Evolutionary conservation across 2,888 invertebrate species (phyloP).

Genomic region (Caenorhabditis panamensis): DNA sequence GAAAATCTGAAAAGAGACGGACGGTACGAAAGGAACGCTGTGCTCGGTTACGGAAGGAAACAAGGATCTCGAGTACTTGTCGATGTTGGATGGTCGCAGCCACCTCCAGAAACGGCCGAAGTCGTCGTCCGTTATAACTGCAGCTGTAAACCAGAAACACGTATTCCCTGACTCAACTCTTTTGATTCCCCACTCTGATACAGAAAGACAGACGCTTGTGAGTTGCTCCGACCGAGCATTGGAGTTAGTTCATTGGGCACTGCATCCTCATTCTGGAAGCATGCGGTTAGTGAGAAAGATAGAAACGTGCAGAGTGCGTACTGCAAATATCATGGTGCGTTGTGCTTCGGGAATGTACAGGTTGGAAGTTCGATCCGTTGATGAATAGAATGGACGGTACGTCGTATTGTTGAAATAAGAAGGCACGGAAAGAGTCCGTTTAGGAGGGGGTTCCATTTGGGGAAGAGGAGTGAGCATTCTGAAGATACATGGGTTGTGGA

Average conservation of each 20-base stretch:
- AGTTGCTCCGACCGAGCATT: conserved; percentile 50
- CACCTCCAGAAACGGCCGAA: conserved; percentile 57
- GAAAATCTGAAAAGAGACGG: conserved; percentile 86
- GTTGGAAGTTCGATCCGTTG: conserved; percentile 69
- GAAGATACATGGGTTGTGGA: not conserved
- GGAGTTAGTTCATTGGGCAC: conserved; percentile 58
- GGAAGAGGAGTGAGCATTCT: conserved; percentile 54
- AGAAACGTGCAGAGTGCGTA: conserved; percentile 13
- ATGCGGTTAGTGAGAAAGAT: conserved; percentile 17
- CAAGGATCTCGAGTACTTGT: conserved; percentile 97
- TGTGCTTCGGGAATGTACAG: conserved; percentile 69
- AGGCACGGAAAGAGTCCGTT: conserved; percentile 53
- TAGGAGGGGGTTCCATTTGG: conserved; percentile 42
- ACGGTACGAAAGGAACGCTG: conserved; percentile 3
- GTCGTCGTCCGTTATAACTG: conserved; percentile 31
- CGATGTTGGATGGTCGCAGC: conserved; percentile 92
- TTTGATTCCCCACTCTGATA: conserved; percentile 47
- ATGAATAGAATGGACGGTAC: conserved; percentile 77
- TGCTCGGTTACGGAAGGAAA: conserved; percentile 85
- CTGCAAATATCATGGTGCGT: conserved; percentile 55
- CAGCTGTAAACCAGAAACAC: conserved; percentile 20
- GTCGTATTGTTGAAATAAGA: conserved; percentile 68
- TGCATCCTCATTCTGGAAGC: conserved; percentile 48
- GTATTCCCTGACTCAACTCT: not conserved
- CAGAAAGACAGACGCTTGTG: conserved; percentile 53